phyloP scores from a whole-genome alignment of 2,113 vertebrate genomes.

The Mesembrinibis cayennensis region DNA sequence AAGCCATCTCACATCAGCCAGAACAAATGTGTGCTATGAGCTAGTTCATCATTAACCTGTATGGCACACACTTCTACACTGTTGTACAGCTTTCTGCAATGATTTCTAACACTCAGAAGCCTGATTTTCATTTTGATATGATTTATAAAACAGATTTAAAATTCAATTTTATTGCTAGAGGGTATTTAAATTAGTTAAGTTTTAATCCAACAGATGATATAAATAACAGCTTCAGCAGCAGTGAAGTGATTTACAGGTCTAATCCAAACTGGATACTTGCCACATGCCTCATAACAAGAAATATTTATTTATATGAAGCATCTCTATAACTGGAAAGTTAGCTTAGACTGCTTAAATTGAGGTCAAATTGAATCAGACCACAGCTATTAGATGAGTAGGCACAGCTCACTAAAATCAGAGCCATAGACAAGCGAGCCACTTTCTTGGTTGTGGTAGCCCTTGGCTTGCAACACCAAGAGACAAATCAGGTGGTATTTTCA shows the following conservation, averaged over 20 bases:
- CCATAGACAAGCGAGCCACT: background rate
- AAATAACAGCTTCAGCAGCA: background rate
- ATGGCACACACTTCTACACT: background rate
- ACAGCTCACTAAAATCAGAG: background rate
- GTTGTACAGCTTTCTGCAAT: background rate
- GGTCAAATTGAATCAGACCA: background rate
- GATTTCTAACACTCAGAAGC: background rate
- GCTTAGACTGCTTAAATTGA: background rate
- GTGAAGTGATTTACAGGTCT: conserved; percentile 1
- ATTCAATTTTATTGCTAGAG: background rate
- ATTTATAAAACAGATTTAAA: conserved; percentile 4
- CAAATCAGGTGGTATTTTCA: background rate
- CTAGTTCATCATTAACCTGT: background rate
- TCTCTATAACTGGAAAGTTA: background rate
- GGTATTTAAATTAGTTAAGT: background rate
- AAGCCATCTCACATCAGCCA: background rate
- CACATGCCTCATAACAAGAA: background rate
- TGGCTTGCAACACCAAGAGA: background rate
- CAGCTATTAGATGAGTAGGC: background rate
- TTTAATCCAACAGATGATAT: conserved; percentile 7
- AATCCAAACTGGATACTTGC: conserved; percentile 15
- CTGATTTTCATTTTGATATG: background rate
- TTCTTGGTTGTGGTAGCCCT: background rate
- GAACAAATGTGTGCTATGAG: background rate
- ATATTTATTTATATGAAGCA: background rate